Evolutionary conservation across 2,888 invertebrate species (phyloP), one percentile per base, ranked within the genome.

Genomic region (Netelia inedita): DNA sequence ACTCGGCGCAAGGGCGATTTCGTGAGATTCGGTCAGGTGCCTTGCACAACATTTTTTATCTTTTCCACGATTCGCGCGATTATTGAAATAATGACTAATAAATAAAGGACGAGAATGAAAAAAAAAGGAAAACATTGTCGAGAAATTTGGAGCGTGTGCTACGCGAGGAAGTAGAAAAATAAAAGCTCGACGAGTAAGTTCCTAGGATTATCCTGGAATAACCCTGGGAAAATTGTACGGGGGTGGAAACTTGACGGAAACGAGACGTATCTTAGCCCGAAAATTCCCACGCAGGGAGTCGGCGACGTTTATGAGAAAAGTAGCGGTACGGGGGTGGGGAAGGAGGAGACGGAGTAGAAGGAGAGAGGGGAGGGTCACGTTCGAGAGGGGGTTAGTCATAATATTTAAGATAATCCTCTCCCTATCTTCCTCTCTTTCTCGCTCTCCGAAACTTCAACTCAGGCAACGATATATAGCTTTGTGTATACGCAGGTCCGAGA

Each of bases 341-440:
- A 82, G 85, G 88, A 87, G 14, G 59, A 35, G 68, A 72, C 14
- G 66, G 55, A 50, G 57, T n/a, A 14, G 19, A 53, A 59, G 21
- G 68, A 23, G 50, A 41, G 72, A 59, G 69, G 50, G 16, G 61
- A 71, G 63, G 41, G 53, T 71, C 55, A 55, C 74, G 79, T 79
- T 59, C 65, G 76, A 79, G 74, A 79, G 82, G 86, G 78, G 88
- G 87, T 85, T 88, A 86, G 89, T 89, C 88, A 88, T 88, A 90
- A 90, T 90, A 90, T 89, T 90, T 89, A 88, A 91, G 88, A 89
- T 91, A 89, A 90, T 89, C 88, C 89, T 85, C 73, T 65, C 41
- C 55, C 72, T 61, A 65, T 35, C 72, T 55, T 43, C 41, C 28
- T 61, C 63, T 28, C 63, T 61, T 16, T 63, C 46, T 73, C 55